These are phyloP conservation scores for Trilocha varians DNA, from an alignment of 2,888 invertebrate species.

Conservation along the genomic window DNA sequence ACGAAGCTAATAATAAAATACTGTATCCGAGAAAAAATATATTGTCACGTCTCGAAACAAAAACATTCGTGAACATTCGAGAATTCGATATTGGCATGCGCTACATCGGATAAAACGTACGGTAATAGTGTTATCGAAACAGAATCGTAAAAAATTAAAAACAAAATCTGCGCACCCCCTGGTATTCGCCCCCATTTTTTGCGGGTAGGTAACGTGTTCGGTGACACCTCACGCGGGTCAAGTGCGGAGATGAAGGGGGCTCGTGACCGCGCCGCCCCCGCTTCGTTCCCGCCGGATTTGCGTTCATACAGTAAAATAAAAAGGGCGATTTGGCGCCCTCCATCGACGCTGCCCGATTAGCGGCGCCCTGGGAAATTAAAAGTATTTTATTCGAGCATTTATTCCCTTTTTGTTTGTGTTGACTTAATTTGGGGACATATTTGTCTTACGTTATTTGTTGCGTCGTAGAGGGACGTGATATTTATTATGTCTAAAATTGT, in stretches of 20 bases:
- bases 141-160: conserved; percentile 53
- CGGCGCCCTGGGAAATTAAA: conserved; percentile 71
- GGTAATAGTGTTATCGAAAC: conserved; percentile 37
- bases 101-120: neutral
- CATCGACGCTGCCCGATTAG: conserved; percentile 67
- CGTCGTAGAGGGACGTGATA: conserved; percentile 20
- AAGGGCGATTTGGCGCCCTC: conserved; percentile 70
- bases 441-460: conserved; percentile 17
- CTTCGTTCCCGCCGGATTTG: conserved; percentile 64
- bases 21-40: too few species aligned
- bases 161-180: conserved; percentile 47
- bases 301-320: conserved; percentile 68
- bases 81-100: conserved; percentile 7
- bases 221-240: conserved; percentile 62
- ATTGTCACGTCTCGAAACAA: too few species aligned
- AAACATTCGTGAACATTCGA: too few species aligned
- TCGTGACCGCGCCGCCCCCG: conserved; percentile 51
- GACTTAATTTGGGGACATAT: conserved; percentile 27
- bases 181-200: conserved; percentile 44
- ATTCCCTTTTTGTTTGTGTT: conserved; percentile 65
- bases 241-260: conserved; percentile 36
- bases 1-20: too few species aligned
- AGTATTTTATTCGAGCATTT: conserved; percentile 70
- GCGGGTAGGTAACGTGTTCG: conserved; percentile 61
- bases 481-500: too few species aligned